Base-by-base conservation (phyloP, 2,888 invertebrate genomes). In the Phymatocera aterrima region DNA sequence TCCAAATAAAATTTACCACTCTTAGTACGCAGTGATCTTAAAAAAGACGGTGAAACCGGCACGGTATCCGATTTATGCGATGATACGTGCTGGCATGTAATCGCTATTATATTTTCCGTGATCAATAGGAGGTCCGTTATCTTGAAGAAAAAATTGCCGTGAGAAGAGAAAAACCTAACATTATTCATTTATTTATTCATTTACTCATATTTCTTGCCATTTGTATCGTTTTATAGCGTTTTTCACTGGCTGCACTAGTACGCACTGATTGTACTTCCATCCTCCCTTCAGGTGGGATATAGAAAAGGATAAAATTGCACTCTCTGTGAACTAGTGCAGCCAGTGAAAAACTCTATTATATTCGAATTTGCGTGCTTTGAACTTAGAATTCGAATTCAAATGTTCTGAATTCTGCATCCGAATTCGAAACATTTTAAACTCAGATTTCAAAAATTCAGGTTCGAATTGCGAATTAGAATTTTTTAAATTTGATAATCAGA, bases 61-160 rank as follows among this genome's bases (percentile, higher is more conserved):
- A 82, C 65, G 15, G 83, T 83, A 4, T 82, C 79, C 60, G 83
- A 83, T 80, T 87, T 87, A 34, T 86, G 86, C 21, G 86, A 84
- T 0, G 88, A 87, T 34, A 88, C 65, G 43, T 88, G 88, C 77
- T 83, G 83, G 60, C 84, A 84, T 1, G 86, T 85, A 40, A 90
- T 77, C 37, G 83, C 81, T 79, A 86, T 83, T 78, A 84, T 83
- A 78, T 78, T 81, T 81, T 87, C 82, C 10, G 86, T 80, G 21
- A 79, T 85, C 34, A 79, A 77, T 37, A 89, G 75, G 31, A 89
- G 78, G 18, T 85, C 84, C 24, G 82, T 79, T 46, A 89, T 86
- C 90, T 90, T 81, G 46, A 83, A 78, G n/a, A 40, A 37, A 18
- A 37, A 48, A 75, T 6, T n/a, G 21, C 34, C 21, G 18, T 40